Conservation (phyloP, 2,888 invertebrate genomes). For the Mongoloraphidia duomilia region DNA sequence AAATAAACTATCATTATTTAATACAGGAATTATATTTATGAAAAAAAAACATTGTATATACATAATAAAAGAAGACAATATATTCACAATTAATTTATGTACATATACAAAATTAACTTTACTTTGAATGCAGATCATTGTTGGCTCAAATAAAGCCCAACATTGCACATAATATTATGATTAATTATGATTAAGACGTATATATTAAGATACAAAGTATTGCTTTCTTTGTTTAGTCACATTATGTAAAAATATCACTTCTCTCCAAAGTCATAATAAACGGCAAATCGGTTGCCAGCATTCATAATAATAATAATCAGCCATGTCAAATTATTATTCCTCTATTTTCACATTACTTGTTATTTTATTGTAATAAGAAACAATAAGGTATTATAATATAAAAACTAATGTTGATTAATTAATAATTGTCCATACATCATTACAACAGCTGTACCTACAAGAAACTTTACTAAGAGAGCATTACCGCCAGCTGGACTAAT, state of each 20-base stretch:
- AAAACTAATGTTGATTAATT: slow-evolving; percentile 3
- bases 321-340: too few relatives aligned
- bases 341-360: too few relatives aligned
- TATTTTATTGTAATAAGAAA: too few relatives aligned
- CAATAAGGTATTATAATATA: background rate
- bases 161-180: slow-evolving; percentile 28
- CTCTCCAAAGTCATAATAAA: slow-evolving; percentile 8
- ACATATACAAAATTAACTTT: slow-evolving; percentile 19
- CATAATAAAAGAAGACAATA: slow-evolving; percentile 31
- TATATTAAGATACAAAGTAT: slow-evolving; percentile 51
- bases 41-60: slow-evolving; percentile 35
- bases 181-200: slow-evolving; percentile 37
- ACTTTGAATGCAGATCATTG: slow-evolving; percentile 4
- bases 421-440: slow-evolving; percentile 28
- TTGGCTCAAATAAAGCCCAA: slow-evolving; percentile 15
- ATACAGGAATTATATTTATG: slow-evolving; percentile 30
- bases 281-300: slow-evolving; percentile 12
- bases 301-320: background rate
- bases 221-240: slow-evolving; percentile 62
- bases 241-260: slow-evolving; percentile 54
- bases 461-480: too few relatives aligned
- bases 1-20: slow-evolving; percentile 17
- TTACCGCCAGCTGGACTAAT: too few relatives aligned
- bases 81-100: slow-evolving; percentile 32
- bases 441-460: slow-evolving; percentile 29